Percentiles rank a stretch among this genome's conserved stretches.
Conservation (phyloP, 2,113 vertebrate genomes). For the Meles meles region DNA sequence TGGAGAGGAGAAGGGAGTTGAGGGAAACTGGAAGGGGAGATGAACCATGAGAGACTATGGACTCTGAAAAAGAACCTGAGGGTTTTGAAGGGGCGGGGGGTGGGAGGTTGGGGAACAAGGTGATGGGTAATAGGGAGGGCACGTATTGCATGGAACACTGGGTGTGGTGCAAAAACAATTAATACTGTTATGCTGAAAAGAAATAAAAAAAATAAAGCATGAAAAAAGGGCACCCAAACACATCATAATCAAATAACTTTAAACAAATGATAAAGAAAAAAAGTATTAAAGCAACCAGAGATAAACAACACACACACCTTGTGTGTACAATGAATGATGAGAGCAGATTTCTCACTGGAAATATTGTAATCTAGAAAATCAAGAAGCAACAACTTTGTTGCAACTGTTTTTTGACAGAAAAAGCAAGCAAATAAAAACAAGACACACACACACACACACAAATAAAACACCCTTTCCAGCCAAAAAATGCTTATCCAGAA, state of each 20-base stretch:
- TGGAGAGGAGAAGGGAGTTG: too few relatives aligned
- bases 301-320: background rate
- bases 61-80: too few relatives aligned
- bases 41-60: too few relatives aligned
- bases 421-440: background rate
- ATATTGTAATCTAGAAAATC: background rate
- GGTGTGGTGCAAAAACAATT: too few relatives aligned
- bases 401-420: too few relatives aligned
- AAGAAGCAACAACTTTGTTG: background rate
- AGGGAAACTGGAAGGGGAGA: too few relatives aligned
- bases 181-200: too few relatives aligned
- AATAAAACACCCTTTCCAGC: background rate
- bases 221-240: background rate
- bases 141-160: too few relatives aligned
- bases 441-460: background rate
- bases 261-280: background rate
- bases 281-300: background rate
- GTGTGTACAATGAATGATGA: background rate
- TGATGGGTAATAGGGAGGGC: too few relatives aligned
- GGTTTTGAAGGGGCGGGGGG: too few relatives aligned
- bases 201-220: too few relatives aligned
- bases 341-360: background rate
- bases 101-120: too few relatives aligned
- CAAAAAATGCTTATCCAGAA: background rate
- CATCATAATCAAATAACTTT: background rate